Percentiles rank a stretch among this genome's conserved stretches.
Conservation (phyloP, 2,113 vertebrate species). For the Clarias magur region DNA sequence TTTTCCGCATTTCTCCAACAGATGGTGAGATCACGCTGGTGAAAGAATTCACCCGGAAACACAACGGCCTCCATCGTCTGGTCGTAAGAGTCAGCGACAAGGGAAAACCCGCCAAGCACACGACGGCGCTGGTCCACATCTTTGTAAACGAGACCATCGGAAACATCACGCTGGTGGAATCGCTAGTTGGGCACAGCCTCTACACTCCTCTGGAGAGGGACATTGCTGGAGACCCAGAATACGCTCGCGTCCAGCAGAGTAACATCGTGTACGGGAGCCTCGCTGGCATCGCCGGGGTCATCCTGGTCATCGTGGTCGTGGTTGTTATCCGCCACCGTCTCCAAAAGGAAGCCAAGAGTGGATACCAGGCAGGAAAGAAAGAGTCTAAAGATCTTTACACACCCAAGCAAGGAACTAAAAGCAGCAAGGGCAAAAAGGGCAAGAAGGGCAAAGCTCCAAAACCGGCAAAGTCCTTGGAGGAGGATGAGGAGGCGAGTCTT, state of each 20-base stretch:
- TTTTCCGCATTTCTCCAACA: conserved; percentile 87
- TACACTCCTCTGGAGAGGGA: conserved; percentile 92
- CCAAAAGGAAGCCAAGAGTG: conserved; percentile 92
- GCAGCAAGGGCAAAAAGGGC: conserved; percentile 86
- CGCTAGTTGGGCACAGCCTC: conserved; percentile 90
- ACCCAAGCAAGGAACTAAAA: conserved; percentile 89
- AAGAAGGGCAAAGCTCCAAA: conserved; percentile 94
- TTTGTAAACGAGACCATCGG: conserved; percentile 91
- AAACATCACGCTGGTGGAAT: conserved; percentile 89
- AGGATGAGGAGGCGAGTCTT: conserved; percentile 87
- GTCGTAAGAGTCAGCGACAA: conserved; percentile 90
- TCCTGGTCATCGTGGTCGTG: conserved; percentile 86
- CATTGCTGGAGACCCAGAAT: conserved; percentile 93
- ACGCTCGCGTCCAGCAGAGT: conserved; percentile 82
- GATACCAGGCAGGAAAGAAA: conserved; percentile 97
- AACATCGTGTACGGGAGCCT: conserved; percentile 91
- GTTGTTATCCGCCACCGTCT: conserved; percentile 88
- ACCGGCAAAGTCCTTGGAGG: conserved; percentile 86
- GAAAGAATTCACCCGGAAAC: conserved; percentile 87
- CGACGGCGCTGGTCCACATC: conserved; percentile 90
- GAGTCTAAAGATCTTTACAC: conserved; percentile 95
- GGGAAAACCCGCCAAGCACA: conserved; percentile 86
- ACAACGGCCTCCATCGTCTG: conserved; percentile 90
- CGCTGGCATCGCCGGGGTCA: conserved; percentile 86
- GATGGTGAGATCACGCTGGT: conserved; percentile 89